A percentile compares a stretch with the other conserved stretches of the same genome.
phyloP scores from a whole-genome alignment of 1,140 invertebrate species.

The Trachymyrmex septentrionalis region DNA sequence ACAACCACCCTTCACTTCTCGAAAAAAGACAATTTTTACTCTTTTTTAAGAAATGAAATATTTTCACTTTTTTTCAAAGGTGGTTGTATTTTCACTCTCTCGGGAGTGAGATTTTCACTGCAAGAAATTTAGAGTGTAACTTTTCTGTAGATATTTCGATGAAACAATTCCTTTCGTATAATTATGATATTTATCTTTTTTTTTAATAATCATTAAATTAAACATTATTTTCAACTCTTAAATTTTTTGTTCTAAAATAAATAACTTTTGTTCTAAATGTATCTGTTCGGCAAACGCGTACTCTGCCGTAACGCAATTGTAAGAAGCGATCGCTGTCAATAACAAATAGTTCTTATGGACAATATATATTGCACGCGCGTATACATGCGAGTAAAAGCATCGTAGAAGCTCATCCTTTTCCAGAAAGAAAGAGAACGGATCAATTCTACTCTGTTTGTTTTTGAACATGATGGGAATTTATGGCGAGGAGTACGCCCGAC shows the following conservation, averaged over 20 bases:
- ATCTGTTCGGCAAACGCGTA: not conserved
- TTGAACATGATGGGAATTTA: constrained; percentile 74
- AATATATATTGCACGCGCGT: not conserved
- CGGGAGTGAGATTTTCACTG: too few relatives aligned
- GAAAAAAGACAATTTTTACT: too few relatives aligned
- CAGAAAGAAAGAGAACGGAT: constrained; percentile 68
- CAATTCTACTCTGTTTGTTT: constrained; percentile 76
- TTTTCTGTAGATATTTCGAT: too few relatives aligned
- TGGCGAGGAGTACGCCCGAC: constrained; percentile 48
- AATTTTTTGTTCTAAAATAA: not conserved
- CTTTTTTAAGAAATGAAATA: too few relatives aligned
- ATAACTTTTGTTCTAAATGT: not conserved
- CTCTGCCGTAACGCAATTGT: not conserved
- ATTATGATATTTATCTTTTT: too few relatives aligned
- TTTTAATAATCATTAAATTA: not conserved
- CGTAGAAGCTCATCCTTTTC: constrained; percentile 46
- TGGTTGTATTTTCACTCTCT: too few relatives aligned
- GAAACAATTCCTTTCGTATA: too few relatives aligned
- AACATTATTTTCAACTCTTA: not conserved
- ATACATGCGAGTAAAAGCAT: not conserved
- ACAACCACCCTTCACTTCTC: too few relatives aligned
- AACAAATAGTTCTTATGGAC: not conserved
- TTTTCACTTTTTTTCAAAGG: too few relatives aligned
- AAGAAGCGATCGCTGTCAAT: constrained; percentile 30
- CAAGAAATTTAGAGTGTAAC: too few relatives aligned